These are phyloP conservation scores for Oophaga pumilio DNA, from an alignment of 2,113 vertebrate species.

Conservation along the genomic window DNA sequence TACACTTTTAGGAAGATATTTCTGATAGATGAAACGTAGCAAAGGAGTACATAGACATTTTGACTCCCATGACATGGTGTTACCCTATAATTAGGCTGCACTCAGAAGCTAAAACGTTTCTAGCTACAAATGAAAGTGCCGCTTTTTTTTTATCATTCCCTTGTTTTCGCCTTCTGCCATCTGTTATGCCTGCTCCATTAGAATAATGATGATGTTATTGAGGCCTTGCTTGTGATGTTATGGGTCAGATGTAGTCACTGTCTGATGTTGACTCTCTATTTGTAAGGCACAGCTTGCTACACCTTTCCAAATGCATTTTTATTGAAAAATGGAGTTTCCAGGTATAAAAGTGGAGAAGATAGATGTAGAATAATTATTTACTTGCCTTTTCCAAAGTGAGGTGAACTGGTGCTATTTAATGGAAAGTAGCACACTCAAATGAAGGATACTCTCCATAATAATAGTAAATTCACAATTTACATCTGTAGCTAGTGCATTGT, in stretches of 20 bases:
- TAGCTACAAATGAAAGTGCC: slow-evolving; percentile 5
- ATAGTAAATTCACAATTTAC: not conserved
- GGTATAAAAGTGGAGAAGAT: not conserved
- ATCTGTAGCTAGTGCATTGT: not conserved
- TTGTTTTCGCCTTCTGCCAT: not conserved
- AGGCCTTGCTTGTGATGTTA: not conserved
- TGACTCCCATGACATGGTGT: slow-evolving; percentile 1
- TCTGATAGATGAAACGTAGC: slow-evolving; percentile 27
- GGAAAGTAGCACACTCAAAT: not conserved
- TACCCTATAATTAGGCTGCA: slow-evolving; percentile 38
- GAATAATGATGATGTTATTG: slow-evolving; percentile 23
- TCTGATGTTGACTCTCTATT: not conserved
- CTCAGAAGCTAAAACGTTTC: not conserved
- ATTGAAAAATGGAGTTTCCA: not conserved
- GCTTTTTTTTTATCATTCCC: not conserved
- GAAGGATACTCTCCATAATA: not conserved
- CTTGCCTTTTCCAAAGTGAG: not conserved
- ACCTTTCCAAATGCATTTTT: not conserved
- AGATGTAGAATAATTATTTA: not conserved
- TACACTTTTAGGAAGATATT: slow-evolving; percentile 20
- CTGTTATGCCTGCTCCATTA: slow-evolving; percentile 11
- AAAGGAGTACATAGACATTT: slow-evolving; percentile 15
- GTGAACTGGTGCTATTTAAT: not conserved
- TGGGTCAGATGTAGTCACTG: slow-evolving; percentile 1
- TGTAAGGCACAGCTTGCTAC: not conserved